Evolutionary conservation across 2,888 invertebrate genomes (phyloP).

Genomic region (Phlogophora meticulosa): DNA sequence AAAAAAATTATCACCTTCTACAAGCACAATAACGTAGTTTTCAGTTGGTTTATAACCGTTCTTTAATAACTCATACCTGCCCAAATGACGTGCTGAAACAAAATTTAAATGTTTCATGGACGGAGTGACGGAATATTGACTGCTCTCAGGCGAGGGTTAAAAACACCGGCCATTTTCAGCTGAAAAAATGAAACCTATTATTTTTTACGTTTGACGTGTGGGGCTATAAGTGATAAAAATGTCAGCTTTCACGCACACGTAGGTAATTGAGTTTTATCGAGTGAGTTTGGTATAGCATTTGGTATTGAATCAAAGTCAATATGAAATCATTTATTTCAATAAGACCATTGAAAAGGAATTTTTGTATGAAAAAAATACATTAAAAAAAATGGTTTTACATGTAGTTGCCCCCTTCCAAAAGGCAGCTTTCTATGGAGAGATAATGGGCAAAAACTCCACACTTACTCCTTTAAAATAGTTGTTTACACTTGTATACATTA

Average conservation of each 20-base stretch:
- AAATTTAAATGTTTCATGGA: conserved; percentile 27
- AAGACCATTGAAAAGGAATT: too few relatives aligned
- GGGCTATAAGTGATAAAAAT: conserved; percentile 4
- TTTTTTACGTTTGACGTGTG: conserved; percentile 15
- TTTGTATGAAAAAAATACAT: too few relatives aligned
- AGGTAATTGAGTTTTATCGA: conserved; percentile 20
- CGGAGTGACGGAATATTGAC: conserved; percentile 9
- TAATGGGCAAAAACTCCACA: too few relatives aligned
- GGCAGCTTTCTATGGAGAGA: too few relatives aligned
- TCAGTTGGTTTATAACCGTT: conserved; percentile 10
- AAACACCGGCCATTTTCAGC: conserved; percentile 12
- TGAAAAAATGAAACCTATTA: conserved; percentile 19
- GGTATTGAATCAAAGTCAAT: too few relatives aligned
- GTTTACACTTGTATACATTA: too few relatives aligned
- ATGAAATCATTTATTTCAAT: too few relatives aligned
- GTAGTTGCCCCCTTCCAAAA: too few relatives aligned
- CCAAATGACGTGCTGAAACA: conserved; percentile 44
- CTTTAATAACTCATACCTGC: conserved; percentile 25
- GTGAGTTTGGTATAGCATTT: too few relatives aligned
- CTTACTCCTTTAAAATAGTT: too few relatives aligned
- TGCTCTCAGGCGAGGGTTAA: conserved; percentile 34
- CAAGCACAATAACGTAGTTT: conserved; percentile 17
- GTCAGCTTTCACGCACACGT: background rate
- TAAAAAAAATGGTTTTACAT: too few relatives aligned
- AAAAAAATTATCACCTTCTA: conserved; percentile 4